Evolutionary conservation across 2,113 vertebrate genomes (phyloP).

Genomic region (Trichechus manatus): DNA sequence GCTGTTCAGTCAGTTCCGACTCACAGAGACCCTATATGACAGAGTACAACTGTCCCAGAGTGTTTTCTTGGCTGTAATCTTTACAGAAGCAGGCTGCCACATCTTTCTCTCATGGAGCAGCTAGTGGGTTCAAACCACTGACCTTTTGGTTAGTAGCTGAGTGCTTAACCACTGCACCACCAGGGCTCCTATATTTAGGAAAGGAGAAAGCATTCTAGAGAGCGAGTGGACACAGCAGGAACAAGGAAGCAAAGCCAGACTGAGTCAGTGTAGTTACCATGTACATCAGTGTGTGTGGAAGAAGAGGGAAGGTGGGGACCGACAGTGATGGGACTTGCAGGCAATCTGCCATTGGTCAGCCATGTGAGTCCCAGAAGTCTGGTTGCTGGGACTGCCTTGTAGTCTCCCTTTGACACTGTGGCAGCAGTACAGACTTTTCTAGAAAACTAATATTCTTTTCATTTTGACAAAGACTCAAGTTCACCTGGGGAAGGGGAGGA

Average conservation of each 20-base stretch:
- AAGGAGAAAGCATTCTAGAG: neutral
- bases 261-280: neutral
- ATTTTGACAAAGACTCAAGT: neutral
- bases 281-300: neutral
- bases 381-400: neutral
- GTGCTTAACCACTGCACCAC: too few species aligned
- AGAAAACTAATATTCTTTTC: conserved; percentile 52
- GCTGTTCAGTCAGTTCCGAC: too few species aligned
- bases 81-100: too few species aligned
- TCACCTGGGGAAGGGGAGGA: neutral
- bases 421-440: neutral
- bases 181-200: neutral
- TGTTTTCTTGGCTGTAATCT: too few species aligned
- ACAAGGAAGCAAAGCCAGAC: neutral
- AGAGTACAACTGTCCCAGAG: too few species aligned
- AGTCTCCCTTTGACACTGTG: neutral
- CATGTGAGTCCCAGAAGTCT: neutral
- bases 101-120: too few species aligned
- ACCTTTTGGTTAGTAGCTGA: too few species aligned
- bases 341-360: neutral
- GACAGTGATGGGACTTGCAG: neutral
- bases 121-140: too few species aligned
- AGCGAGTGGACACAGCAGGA: neutral
- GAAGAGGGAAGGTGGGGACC: neutral
- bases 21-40: too few species aligned